phyloP scores from a whole-genome alignment of 2,113 vertebrate species.

The Grallaria varia region DNA sequence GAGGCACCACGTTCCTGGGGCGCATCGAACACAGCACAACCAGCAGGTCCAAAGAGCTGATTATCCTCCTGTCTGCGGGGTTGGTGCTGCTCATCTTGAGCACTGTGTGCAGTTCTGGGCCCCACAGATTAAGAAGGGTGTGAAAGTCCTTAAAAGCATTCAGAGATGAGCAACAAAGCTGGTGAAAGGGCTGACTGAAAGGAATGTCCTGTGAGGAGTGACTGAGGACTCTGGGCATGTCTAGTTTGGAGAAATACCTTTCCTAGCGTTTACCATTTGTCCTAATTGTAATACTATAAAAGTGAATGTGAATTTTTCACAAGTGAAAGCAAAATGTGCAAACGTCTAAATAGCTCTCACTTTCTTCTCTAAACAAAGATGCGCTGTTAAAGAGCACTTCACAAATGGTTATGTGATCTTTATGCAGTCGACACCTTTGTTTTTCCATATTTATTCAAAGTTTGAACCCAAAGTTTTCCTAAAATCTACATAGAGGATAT shows the following conservation, averaged over 20 bases:
- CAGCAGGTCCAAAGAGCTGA: neutral
- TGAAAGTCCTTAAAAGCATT: neutral
- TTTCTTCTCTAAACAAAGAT: neutral
- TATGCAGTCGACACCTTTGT: neutral
- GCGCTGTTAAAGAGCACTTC: neutral
- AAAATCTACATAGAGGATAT: neutral
- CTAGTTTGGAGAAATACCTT: neutral
- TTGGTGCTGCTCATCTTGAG: neutral
- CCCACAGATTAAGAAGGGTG: too few species aligned
- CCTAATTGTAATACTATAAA: neutral
- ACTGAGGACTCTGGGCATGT: neutral
- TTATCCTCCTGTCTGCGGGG: neutral
- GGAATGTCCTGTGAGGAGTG: rapidly evolving
- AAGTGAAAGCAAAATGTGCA: neutral
- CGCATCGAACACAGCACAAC: neutral
- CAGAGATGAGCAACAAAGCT: neutral
- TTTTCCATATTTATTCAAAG: neutral
- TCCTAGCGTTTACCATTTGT: neutral
- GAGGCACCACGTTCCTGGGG: neutral
- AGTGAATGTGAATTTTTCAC: neutral
- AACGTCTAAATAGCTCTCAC: neutral
- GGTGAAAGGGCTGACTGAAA: neutral
- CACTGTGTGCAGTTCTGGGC: neutral
- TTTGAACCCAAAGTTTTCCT: neutral
- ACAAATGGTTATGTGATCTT: neutral